Conservation (phyloP, 2,113 vertebrate species). For the Lamprotornis superbus region DNA sequence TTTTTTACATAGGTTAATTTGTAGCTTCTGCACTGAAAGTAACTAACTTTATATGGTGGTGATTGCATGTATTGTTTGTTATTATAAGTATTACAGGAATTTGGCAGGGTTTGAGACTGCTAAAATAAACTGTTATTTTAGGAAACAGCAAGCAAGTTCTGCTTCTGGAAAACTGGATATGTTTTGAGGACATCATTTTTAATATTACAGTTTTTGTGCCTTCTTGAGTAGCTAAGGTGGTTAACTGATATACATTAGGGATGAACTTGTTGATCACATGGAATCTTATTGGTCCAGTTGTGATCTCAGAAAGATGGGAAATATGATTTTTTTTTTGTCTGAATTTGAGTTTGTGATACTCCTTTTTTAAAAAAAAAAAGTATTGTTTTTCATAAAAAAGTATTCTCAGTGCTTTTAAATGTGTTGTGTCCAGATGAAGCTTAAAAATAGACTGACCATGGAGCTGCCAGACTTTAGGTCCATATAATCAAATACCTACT, state of each 20-base stretch:
- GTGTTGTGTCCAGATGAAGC: background rate
- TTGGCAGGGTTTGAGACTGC: background rate
- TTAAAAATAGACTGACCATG: background rate
- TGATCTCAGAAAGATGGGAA: background rate
- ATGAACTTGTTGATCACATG: background rate
- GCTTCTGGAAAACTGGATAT: background rate
- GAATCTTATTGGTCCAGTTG: background rate
- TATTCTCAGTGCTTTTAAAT: background rate
- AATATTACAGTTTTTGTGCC: background rate
- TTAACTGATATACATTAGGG: rapidly evolving
- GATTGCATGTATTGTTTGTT: background rate
- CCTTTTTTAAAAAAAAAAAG: background rate
- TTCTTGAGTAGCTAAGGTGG: background rate
- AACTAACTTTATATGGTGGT: background rate
- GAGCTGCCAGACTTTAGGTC: background rate
- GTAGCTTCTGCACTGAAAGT: background rate
- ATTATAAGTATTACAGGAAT: background rate
- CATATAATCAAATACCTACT: background rate
- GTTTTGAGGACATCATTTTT: background rate
- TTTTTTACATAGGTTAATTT: background rate
- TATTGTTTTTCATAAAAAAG: background rate
- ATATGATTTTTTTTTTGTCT: rapidly evolving
- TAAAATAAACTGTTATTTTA: background rate
- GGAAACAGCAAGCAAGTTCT: background rate
- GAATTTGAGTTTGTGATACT: background rate